Evolutionary conservation across 2,888 invertebrate species (phyloP), one percentile per base, ranked within the genome.

Genomic region (Tricholauxania praeusta): DNA sequence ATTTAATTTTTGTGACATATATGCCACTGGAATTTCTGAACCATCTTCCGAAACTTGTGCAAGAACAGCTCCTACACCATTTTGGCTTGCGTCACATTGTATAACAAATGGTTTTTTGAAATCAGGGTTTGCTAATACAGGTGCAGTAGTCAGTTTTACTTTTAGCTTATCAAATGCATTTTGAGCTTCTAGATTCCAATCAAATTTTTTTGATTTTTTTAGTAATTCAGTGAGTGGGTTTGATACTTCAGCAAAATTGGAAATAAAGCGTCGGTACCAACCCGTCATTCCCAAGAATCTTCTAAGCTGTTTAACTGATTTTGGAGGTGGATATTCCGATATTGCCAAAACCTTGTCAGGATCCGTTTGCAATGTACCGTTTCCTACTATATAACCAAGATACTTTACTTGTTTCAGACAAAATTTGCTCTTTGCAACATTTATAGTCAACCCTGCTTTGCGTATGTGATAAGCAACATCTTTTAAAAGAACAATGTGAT

Each of bases 41-140:
- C 69, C 71, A 6, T 74, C 47, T 14, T 62, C 69, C 53, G 65
- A 60, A 14, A 55, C 55, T 52, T 77, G 74, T n/a, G 57, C 69
- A 15, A 75, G 53, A 53, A 4, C 28, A 28, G 28, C 28, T 28
- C 28, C 28, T 28, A 28, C 28, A 28, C 28, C 28, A 28, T 28
- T 71, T 12, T 65, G 55, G 19, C 66, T 67, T 12, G 75, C 75
- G 63, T 78, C 78, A 51, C 76, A 78, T 17, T 75, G 72, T 48
- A 75, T 67, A n/a, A 22, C 63, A 53, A 76, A 77, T 12, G 65
- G 72, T 66, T 72, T 67, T 10, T 15, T 47, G 62, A 76, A 77
- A 64, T 77, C 69, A 2, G 76, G 74, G 60, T 72, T 51, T 5
- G 22, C 48, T 69, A 71, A 59, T 1, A 75, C 73, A 12, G 59